Evolutionary conservation across 2,888 invertebrate genomes (phyloP), one percentile per base, ranked within the genome.

Genomic region (Homarus gammarus): DNA sequence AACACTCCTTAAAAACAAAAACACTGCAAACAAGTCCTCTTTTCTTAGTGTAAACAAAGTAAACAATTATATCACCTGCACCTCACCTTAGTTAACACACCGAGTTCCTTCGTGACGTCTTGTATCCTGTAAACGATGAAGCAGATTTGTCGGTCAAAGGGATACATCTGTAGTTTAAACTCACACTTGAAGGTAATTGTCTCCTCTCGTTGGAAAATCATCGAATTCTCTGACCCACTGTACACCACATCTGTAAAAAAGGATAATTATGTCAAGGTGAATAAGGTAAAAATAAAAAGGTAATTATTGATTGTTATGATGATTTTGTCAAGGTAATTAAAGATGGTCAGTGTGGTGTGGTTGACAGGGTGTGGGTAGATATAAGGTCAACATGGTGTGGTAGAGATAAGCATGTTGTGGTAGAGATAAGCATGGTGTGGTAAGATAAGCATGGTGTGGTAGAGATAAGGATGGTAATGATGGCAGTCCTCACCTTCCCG

Each of bases 111-210:
- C 18, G 75, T 75, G 31, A 84, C 8, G 44, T 84, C 88, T 31
- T 84, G 68, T 8, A 84, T 64, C 15, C 40, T 70, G 64, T 82
- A 84, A 1, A 77, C 36, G 18, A 89, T 56, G 33, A 15, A 72
- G 61, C 88, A 89, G 31, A 10, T n/a, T 40, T 89, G 88, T 1
- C 84, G 70, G 78, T 89, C 88, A 51, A 89, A 89, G n/a, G 88
- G 88, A 38, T 89, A 89, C 84, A 89, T 77, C 56, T 56, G 44
- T 18, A 89, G 79, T 3, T 51, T 33, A 38, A 89, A 89, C 33
- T 89, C 40, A 44, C 88, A 89, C 72, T 78, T 89, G 84, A 89
- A 89, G 68, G 70, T 84, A 5, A 89, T n/a, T 22, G 78, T 78
- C 15, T 33, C 12, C 78, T 89, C 88, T 15, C 79, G n/a, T 40